Evolutionary conservation across 2,797 vertebrate species (phyloP).

Genomic region (Cryptoprocta ferox): DNA sequence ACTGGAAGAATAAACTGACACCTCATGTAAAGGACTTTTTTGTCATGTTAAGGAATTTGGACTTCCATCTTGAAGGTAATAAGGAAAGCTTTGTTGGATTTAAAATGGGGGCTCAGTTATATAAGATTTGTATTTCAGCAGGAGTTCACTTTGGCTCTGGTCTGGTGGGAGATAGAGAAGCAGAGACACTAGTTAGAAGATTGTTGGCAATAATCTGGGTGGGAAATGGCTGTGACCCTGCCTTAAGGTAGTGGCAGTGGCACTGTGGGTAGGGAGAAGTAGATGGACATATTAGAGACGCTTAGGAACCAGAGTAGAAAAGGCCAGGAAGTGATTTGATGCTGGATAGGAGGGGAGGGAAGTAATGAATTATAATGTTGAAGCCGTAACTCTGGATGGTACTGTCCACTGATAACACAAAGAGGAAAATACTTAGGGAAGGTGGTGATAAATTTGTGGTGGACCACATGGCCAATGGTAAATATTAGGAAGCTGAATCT

Average conservation of each 20-base stretch:
- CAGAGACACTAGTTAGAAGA: background rate
- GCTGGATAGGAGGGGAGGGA: background rate
- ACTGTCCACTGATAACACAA: background rate
- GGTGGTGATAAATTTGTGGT: background rate
- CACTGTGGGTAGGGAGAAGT: background rate
- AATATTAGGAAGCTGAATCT: background rate
- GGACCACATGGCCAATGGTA: background rate
- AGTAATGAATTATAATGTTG: background rate
- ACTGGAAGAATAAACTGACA: background rate
- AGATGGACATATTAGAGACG: background rate
- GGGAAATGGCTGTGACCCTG: background rate
- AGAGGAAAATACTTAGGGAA: background rate
- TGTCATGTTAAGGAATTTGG: background rate
- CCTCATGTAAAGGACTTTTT: background rate
- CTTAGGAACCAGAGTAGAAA: background rate
- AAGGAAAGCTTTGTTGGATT: background rate
- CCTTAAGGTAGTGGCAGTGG: background rate
- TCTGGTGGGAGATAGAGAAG: background rate
- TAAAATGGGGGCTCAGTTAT: background rate
- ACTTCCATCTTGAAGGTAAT: slow-evolving; percentile 32
- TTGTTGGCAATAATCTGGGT: background rate
- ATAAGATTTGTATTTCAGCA: background rate
- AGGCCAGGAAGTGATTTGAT: background rate
- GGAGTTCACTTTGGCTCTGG: background rate
- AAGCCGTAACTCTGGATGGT: background rate